Evolutionary conservation across 2,888 invertebrate genomes (phyloP), one percentile per base, ranked within the genome.

Genomic region (Erebia ligea): DNA sequence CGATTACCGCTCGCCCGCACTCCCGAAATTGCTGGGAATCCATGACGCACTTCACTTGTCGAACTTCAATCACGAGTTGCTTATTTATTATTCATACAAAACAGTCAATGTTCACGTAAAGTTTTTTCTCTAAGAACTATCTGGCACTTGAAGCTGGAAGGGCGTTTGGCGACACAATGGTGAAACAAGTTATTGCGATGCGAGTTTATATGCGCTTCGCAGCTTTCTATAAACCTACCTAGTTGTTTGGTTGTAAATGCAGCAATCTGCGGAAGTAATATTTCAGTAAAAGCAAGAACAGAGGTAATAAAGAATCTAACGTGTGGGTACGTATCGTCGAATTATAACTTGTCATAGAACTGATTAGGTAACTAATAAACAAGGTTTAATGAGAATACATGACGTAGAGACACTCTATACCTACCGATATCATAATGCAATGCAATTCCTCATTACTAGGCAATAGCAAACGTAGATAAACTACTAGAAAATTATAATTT

Each of bases 1-100:
- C 98, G 74, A 99, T 95, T 73, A 97, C 95, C 42, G 98, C 97
- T 84, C 96, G 97, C 48, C 97, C 98, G 83, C 97, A 97, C 79
- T 96, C 95, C 74, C 96, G 94, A 89, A 98, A 98, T 83, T 97
- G 95, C 79, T 95, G 93, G 40, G 95, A 94, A 87, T 98, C 96
- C 97, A 98, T 97, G 78, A 84, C 88, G 76, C 76, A 77, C 76
- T 75, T 69, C 79, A 79, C 77, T 76, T 75, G 17, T 65, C 34
- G 48, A 71, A 70, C 63, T 67, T 17, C 45, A 68, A 21, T 69
- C 69, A 73, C 67, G 34, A 40, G 69, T 34, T 42, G 59, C 42
- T 11, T 59, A 17, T 50, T 11, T 59, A 40, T 59, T 40, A 63
- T 63, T 25, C n/a, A 34, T 56, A 17, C 19, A 19, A 42, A 64